phyloP scores from a whole-genome alignment of 2,113 vertebrate species.

The Mustelus asterias region DNA sequence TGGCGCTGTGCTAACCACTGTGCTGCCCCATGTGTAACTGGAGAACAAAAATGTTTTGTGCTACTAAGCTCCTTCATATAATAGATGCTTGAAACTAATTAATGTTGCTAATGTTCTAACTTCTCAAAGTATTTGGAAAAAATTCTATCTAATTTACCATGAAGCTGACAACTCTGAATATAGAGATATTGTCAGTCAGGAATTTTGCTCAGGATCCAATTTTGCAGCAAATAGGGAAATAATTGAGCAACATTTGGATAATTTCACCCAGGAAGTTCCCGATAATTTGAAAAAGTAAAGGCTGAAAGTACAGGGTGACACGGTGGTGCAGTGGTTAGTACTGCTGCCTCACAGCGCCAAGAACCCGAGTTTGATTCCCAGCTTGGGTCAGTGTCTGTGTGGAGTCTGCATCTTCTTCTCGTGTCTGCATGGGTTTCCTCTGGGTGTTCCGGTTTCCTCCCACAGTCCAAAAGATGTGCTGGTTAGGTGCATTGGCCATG shows the following conservation, averaged over 20 bases:
- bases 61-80: background rate
- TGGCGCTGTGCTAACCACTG: no score
- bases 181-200: background rate
- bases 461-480: no score
- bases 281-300: background rate
- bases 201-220: background rate
- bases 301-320: background rate
- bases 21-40: background rate
- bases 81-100: background rate
- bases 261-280: background rate
- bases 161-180: background rate
- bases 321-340: no score
- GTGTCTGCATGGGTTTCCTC: no score
- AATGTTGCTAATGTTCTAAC: background rate
- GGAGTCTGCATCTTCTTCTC: no score
- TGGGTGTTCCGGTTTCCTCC: no score
- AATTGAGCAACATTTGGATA: background rate
- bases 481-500: no score
- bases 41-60: background rate
- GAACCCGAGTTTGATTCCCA: no score
- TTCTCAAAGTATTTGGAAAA: background rate
- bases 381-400: no score
- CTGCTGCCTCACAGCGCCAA: no score
- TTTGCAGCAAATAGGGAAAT: background rate
- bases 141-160: background rate